Evolutionary conservation across 1,140 invertebrate genomes (phyloP).

Genomic region (Chironomus striatipennis): DNA sequence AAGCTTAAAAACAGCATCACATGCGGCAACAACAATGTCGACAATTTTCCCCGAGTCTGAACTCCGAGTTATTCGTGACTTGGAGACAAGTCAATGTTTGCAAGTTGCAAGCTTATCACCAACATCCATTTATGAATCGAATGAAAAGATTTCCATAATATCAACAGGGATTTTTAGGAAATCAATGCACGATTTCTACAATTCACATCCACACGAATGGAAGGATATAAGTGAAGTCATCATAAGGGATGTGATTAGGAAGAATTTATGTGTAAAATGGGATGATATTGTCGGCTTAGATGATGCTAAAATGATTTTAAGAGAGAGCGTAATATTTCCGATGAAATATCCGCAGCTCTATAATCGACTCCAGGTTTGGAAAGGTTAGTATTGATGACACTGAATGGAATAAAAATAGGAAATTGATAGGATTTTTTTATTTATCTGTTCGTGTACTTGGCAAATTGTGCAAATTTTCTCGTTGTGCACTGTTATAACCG

Average conservation of each 20-base stretch:
- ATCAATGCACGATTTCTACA: conserved; percentile 9
- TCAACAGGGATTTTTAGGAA: conserved; percentile 30
- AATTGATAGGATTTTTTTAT: too few species aligned
- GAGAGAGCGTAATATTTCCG: conserved; percentile 83
- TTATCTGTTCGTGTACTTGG: too few species aligned
- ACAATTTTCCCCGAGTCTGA: neutral
- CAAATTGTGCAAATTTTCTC: too few species aligned
- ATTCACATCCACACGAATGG: conserved; percentile 25
- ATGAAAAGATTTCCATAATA: neutral
- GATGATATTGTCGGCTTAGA: conserved; percentile 66
- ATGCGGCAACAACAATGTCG: neutral
- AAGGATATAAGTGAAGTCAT: neutral
- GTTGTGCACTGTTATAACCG: too few species aligned
- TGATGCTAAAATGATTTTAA: conserved; percentile 71
- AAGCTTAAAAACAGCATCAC: neutral
- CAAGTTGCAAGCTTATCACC: neutral
- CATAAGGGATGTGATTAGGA: conserved; percentile 29
- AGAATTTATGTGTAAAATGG: conserved; percentile 50
- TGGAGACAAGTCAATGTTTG: conserved; percentile 3
- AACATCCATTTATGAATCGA: neutral
- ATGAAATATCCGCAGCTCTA: conserved; percentile 79
- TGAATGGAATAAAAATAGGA: too few species aligned
- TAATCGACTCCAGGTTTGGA: conserved; percentile 70
- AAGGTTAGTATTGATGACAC: conserved; percentile 30
- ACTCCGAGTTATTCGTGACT: neutral